A percentile compares a stretch with the other conserved stretches of the same genome.
Evolutionary conservation across 64 coral and sea anemone genomes (phyloP).

Genomic region (Actinia tenebrosa): DNA sequence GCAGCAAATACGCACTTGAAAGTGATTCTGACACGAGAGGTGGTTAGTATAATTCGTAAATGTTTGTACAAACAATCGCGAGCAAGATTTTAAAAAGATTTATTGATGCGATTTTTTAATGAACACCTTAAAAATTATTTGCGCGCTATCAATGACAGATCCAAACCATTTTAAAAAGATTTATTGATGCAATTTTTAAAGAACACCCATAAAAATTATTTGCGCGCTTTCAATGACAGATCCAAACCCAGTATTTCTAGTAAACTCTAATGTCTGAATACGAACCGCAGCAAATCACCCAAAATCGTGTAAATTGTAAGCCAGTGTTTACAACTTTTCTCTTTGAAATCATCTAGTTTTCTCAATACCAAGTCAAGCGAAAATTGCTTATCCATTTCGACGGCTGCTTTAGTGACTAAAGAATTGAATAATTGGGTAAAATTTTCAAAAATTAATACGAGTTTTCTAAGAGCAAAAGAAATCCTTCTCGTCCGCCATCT

Average conservation of each 20-base stretch:
- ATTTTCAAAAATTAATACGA: neutral
- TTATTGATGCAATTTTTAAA: neutral
- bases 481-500: slow-evolving; percentile 11
- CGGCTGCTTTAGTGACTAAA: neutral
- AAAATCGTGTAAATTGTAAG: neutral
- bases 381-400: neutral
- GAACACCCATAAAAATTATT: neutral
- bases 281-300: neutral
- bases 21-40: too few relatives aligned
- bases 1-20: too few relatives aligned
- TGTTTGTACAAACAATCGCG: too few relatives aligned
- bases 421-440: neutral
- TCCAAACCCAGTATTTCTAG: neutral
- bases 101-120: neutral
- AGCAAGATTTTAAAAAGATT: too few relatives aligned
- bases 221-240: neutral
- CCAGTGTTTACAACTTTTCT: neutral
- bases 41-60: too few relatives aligned
- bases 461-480: neutral
- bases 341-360: neutral
- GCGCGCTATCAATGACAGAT: neutral
- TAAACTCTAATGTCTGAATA: neutral
- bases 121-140: neutral
- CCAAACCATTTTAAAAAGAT: neutral
- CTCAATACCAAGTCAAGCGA: neutral